A percentile compares a stretch with the other conserved stretches of the same genome.
phyloP scores from a whole-genome alignment of 2,113 vertebrate species.

The Melanerpes aurifrons region DNA sequence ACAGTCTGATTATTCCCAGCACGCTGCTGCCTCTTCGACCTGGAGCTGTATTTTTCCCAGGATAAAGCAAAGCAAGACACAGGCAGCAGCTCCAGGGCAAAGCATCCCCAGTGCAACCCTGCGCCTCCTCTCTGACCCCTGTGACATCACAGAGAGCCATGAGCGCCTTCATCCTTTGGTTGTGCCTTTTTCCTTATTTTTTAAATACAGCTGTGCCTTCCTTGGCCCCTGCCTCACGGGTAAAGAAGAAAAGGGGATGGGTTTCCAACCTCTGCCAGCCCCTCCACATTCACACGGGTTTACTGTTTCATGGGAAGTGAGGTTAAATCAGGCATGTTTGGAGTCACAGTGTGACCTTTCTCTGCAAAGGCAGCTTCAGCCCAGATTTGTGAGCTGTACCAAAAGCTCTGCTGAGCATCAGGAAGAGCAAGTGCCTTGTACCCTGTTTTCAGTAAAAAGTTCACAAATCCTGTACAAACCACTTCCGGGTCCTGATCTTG shows the following conservation, averaged over 20 bases:
- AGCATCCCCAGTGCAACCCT: background rate
- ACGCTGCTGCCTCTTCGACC: background rate
- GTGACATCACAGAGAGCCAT: fast-evolving
- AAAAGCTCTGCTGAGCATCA: background rate
- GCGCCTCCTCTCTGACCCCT: background rate
- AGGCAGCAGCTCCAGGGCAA: background rate
- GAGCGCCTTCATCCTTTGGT: background rate
- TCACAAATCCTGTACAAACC: constrained; percentile 4
- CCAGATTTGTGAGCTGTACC: background rate
- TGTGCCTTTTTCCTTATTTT: background rate
- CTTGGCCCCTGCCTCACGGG: background rate
- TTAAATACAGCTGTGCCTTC: constrained; percentile 27
- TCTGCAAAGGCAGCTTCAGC: background rate
- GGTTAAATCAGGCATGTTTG: background rate
- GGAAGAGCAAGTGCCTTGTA: background rate
- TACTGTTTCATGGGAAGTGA: constrained; percentile 4
- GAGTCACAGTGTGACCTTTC: background rate
- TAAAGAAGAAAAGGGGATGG: background rate
- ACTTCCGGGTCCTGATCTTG: background rate
- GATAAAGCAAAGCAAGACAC: background rate
- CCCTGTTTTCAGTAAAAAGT: background rate
- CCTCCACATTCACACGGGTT: background rate
- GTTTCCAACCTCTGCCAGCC: background rate
- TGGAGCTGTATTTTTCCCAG: background rate
- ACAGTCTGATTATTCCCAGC: fast-evolving